Base-by-base conservation (phyloP, 2,113 vertebrate species). In the Platysteira castanea region DNA sequence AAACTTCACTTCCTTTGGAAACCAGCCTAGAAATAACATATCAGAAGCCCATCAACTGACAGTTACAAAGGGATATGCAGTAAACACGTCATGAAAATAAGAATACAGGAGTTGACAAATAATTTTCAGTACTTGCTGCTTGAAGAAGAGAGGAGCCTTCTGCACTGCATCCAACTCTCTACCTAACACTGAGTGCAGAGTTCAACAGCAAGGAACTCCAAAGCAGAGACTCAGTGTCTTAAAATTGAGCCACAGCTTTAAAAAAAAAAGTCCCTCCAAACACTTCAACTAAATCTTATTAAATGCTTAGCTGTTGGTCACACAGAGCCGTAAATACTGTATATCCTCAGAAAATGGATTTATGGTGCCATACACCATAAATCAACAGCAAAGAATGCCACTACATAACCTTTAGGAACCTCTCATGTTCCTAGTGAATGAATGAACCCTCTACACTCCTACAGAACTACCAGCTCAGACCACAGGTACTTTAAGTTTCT, bases 1-100 rank as follows among this genome's bases (percentile, higher is more conserved):
- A 74, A 80, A 59, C 42, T 33, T 50, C 46, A 63, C 30, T 86
- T 90, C 30, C 83, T 59, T 33, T 84, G 63, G 68, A 95, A 96
- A 70, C 8, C 41, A 78, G 33, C 20, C 68, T 42, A 42, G 44
- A 75, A 70, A 84, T 39, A 84, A 59, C 16, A 54, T 6, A 56
- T 76, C 33, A 57, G 67, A 85, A 90, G 88, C 18, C 7, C 21
- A 77, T 13, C 37, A 93, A 61, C 20, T 61, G 86, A 19, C 50
- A 84, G 41, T 42, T 86, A 61, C 10, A 59, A 86, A 79, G 17
- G 44, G 18, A 74, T 52, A 13, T 89, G 49, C 44, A 89, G 52
- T 35, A 78, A 80, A 65, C 3, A 4, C 7, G 13, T 60, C 3
- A 87, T 7, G 6, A 95, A 54, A 59, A 39, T 2, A 79, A 41